Evolutionary conservation across 2,888 invertebrate genomes (phyloP), one percentile per base, ranked within the genome.

Genomic region (Drosophila flavopinicola): DNA sequence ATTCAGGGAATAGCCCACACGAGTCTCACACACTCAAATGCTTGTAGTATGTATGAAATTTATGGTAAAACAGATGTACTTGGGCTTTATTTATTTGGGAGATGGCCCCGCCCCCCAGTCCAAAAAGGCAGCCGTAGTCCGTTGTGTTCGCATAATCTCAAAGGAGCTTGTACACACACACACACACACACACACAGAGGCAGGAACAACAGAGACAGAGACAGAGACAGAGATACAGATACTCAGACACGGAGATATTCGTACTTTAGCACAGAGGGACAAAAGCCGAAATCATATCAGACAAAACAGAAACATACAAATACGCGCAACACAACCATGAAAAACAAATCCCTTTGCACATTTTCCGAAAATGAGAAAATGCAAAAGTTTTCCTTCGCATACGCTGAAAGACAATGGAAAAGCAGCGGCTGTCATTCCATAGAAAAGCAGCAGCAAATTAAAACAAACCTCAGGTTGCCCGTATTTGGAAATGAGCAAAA

Each of bases 391-490:
- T 83, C 52, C 85, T 49, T 66, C 63, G 47, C 63, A 66, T 48
- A 39, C 58, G 48, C 42, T 32, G 57, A 78, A 82, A 87, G 83
- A 71, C 67, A 59, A 60, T 58, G 66, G 57, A 37, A 44, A 25
- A 49, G 64, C 58, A 63, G 44, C 37, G 6, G 17, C 17, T 37
- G 20, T 0, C 17, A 17, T 30, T 13, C 60, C 78, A 75, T 85
- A 83, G 87, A 78, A 75, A 78, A 74, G 67, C 67, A 77, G 71
- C 70, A 75, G 78, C 78, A 87, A 87, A 87, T 85, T 87, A 84
- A 84, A 83, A 78, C 87, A 87, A 84, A 87, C 87, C 84, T 84
- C 84, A 84, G 84, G 84, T 87, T 82, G 84, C 84, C 85, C 87
- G 84, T 84, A 87, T 85, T 78, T 71, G 78, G 66, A 87, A 85